Base-by-base conservation (phyloP, 2,113 vertebrate genomes). In the Rhizomys pruinosus region DNA sequence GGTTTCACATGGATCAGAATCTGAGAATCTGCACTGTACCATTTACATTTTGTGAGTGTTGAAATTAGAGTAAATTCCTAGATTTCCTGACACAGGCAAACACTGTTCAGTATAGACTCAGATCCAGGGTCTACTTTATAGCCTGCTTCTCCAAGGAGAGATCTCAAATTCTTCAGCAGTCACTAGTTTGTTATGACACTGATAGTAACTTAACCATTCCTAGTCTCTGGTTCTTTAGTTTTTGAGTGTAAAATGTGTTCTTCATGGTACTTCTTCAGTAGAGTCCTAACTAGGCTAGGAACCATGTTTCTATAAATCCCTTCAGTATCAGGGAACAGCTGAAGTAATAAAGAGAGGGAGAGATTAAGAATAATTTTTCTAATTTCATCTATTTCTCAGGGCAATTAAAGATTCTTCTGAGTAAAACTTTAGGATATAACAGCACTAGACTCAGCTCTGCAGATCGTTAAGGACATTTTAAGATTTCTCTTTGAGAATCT, bases 361-460 rank as follows among this genome's bases (percentile, higher is more conserved):
- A 16, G 27, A 39, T 39, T 23, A 55, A 9, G 12, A 85, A 69
- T 52, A 55, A 12, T 37, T 27, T 27, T 19, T 3, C 37, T n/a
- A 4, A 27, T 69, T n/a, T 69, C 13, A 55, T 8, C 12, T 6
- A n/a, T 69, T n/a, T 85, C 22, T 52, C 3, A 25, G 2, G 32
- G 13, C 22, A 47, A 66, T 47, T 47, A 52, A 52, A 52, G 11
- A 6, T 52, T 52, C 11, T 52, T 52, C 6, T 52, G 47, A 52
- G 47, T 52, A 52, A 11, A 52, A 52, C 6, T 11, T 52, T 52
- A 52, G 11, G 47, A 52, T 52, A 11, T 52, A 52, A 11, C 47
- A 52, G 11, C 0, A 7, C 19, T 16, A 15, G 5, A 5, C 29
- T 52, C 20, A 68, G 20, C 6, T 7, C 44, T 34, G 1, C 1